Percentiles rank a stretch among this genome's conserved stretches.
Evolutionary conservation across 37 sponge, comb jelly and placozoan species (phyloP).

Genomic region (Axinella damicornis): DNA sequence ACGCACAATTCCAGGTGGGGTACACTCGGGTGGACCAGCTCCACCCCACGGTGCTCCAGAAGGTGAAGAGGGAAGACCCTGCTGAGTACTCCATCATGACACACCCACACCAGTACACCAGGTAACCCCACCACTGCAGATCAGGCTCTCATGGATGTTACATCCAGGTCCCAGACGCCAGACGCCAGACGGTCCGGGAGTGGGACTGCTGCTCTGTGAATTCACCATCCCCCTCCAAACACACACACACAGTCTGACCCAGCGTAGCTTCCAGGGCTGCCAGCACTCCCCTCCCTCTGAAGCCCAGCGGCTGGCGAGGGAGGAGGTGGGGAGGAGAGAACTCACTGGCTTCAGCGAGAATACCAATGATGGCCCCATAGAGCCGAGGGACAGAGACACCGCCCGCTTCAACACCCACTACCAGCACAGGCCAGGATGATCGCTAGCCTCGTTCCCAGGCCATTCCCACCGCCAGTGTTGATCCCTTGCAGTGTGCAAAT

Average conservation of each 20-base stretch:
- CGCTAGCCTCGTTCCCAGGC: not conserved
- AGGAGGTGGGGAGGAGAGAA: constrained; percentile 36
- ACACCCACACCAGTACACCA: constrained; percentile 54
- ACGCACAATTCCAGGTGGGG: constrained; percentile 13
- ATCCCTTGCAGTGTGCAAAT: too few relatives aligned
- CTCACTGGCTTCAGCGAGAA: constrained; percentile 44
- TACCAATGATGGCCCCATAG: not conserved
- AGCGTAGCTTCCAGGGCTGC: constrained; percentile 7
- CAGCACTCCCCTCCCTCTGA: constrained; percentile 8
- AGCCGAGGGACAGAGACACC: constrained; percentile 20
- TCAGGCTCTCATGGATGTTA: too few relatives aligned
- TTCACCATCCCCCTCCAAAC: too few relatives aligned
- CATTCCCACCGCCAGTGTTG: too few relatives aligned
- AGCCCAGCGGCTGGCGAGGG: constrained; percentile 13
- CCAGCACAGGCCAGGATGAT: constrained; percentile 17
- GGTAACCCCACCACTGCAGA: too few relatives aligned
- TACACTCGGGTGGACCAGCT: constrained; percentile 12
- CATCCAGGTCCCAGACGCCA: too few relatives aligned
- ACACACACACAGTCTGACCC: not conserved
- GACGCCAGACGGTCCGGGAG: too few relatives aligned
- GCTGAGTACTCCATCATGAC: constrained; percentile 43
- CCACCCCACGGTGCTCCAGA: constrained; percentile 14
- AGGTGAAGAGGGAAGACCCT: constrained; percentile 38
- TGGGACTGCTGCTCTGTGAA: too few relatives aligned
- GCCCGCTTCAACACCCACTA: constrained; percentile 47